phyloP scores from a whole-genome alignment of 2,888 invertebrate species.

The Acanthosepion esculentum region DNA sequence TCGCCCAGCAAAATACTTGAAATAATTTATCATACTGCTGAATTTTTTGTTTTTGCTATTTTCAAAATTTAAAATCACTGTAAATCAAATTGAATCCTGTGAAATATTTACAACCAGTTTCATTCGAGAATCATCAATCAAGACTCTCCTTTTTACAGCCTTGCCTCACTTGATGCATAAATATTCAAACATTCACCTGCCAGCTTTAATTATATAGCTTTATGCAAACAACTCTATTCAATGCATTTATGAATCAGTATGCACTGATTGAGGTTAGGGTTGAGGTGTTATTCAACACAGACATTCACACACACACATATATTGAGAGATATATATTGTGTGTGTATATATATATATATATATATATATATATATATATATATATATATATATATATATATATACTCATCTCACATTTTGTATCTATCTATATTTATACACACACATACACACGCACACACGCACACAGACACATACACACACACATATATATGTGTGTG shows the following conservation, averaged over 20 bases:
- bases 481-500: no score
- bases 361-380: no score
- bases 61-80: background rate
- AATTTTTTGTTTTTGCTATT: background rate
- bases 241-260: background rate
- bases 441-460: no score
- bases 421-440: no score
- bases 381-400: no score
- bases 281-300: background rate
- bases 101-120: background rate
- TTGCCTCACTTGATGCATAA: background rate
- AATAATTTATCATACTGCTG: background rate
- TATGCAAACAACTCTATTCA: background rate
- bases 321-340: no score
- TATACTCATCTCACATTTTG: no score
- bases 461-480: no score
- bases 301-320: no score
- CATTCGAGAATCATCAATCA: background rate
- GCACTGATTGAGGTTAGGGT: background rate
- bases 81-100: background rate
- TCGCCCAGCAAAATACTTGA: background rate
- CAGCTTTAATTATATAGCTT: background rate
- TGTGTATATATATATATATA: no score
- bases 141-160: background rate
- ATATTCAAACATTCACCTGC: background rate